Conservation (phyloP, 2,113 vertebrate genomes). For the Sardina pilchardus region DNA sequence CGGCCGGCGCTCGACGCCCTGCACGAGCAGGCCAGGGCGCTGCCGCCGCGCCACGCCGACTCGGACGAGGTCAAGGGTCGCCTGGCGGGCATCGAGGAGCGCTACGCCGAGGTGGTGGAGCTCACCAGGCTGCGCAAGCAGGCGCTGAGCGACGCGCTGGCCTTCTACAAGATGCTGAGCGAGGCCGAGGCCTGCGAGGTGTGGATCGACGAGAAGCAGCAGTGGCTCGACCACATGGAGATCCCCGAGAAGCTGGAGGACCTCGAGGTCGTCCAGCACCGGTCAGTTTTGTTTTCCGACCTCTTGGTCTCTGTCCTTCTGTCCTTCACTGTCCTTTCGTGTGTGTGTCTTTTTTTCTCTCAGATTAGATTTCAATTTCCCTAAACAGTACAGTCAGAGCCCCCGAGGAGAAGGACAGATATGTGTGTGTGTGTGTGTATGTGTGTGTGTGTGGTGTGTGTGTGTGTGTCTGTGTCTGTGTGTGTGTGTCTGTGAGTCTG, state of each 20-base stretch:
- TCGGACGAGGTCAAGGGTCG: conserved; percentile 79
- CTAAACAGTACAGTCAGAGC: too few relatives aligned
- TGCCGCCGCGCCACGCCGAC: conserved; percentile 73
- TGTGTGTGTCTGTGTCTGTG: neutral
- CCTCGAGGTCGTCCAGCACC: conserved; percentile 96
- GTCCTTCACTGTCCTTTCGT: too few relatives aligned
- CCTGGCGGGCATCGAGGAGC: conserved; percentile 90
- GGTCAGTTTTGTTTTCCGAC: too few relatives aligned
- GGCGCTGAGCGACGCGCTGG: conserved; percentile 93
- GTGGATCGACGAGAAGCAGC: conserved; percentile 98
- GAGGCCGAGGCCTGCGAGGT: conserved; percentile 92
- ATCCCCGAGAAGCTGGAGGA: conserved; percentile 98
- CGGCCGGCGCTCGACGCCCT: conserved; percentile 84
- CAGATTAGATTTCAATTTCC: too few relatives aligned
- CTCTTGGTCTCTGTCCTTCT: too few relatives aligned
- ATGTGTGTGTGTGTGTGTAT: neutral
- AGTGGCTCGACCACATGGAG: conserved; percentile 94
- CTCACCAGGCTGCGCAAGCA: conserved; percentile 89
- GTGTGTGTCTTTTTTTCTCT: too few relatives aligned
- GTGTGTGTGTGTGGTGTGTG: neutral
- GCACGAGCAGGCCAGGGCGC: conserved; percentile 80
- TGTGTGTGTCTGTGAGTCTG: neutral
- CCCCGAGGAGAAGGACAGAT: neutral
- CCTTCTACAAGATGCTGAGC: conserved; percentile 93
- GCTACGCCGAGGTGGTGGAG: conserved; percentile 88